phyloP scores from a whole-genome alignment of 2,113 vertebrate genomes.

The Albula goreensis region DNA sequence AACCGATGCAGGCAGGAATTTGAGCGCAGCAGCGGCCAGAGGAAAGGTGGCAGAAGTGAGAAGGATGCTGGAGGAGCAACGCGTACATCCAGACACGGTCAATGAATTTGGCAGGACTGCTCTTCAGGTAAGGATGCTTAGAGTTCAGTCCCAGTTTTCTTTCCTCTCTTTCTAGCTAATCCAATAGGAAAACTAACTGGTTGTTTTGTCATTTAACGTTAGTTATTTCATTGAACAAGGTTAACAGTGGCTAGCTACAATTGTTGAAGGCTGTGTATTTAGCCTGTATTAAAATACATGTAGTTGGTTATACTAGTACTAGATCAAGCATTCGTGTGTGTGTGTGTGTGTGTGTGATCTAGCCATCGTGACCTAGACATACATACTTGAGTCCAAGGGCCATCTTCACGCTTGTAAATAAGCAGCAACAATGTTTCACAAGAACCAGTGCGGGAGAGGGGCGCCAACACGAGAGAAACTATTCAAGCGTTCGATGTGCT shows the following conservation, averaged over 20 bases:
- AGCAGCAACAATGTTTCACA: background rate
- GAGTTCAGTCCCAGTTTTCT: background rate
- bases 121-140: conserved; percentile 72
- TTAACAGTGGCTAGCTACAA: background rate
- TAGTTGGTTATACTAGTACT: background rate
- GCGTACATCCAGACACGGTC: conserved; percentile 76
- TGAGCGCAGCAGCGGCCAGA: conserved; percentile 79
- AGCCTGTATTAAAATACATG: background rate
- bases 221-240: background rate
- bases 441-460: background rate
- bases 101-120: conserved; percentile 85
- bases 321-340: background rate
- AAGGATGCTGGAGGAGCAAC: conserved; percentile 76
- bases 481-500: background rate
- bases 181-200: background rate
- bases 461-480: background rate
- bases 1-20: conserved; percentile 74
- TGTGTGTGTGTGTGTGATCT: background rate
- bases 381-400: no score
- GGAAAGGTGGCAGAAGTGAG: conserved; percentile 77
- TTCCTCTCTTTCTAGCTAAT: background rate
- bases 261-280: background rate
- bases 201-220: background rate
- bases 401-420: no score
- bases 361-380: no score